These are phyloP conservation scores for Pipistrellus kuhlii DNA, from an alignment of 2,797 vertebrate genomes.

Conservation along the genomic window DNA sequence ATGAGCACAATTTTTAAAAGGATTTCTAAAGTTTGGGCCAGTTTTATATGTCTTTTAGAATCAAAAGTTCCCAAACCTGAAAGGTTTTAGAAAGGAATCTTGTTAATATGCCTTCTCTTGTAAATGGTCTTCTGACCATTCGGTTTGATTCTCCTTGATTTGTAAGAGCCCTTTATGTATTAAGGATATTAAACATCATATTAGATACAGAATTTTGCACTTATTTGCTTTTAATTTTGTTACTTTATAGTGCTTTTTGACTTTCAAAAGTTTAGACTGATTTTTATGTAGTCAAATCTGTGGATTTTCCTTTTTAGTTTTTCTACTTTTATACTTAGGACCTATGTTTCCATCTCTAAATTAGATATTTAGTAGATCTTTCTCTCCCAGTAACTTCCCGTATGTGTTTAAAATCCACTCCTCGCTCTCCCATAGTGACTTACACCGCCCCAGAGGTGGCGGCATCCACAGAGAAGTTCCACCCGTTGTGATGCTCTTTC, in stretches of 20 bases:
- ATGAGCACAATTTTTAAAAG: background rate
- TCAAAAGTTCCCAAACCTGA: background rate
- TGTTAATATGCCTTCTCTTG: background rate
- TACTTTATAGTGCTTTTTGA: background rate
- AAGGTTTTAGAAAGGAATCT: background rate
- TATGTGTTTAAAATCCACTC: background rate
- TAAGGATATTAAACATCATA: background rate
- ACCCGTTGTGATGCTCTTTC: background rate
- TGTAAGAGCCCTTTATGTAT: background rate
- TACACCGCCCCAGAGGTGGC: background rate
- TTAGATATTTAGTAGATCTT: conserved; percentile 18
- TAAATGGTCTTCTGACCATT: conserved; percentile 5
- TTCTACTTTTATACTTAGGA: background rate
- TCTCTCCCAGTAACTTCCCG: background rate
- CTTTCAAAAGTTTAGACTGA: background rate
- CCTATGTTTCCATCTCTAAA: conserved; percentile 27
- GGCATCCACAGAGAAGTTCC: background rate
- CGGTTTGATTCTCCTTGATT: background rate
- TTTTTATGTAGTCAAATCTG: background rate
- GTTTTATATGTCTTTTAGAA: conserved; percentile 4
- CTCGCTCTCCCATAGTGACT: background rate
- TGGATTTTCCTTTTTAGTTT: conserved; percentile 15
- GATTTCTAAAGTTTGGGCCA: background rate
- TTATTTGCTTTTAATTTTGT: conserved; percentile 26
- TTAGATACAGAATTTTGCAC: background rate